Percentiles rank a stretch among this genome's conserved stretches.
These are phyloP conservation scores for Lepilemur ruficaudatus DNA, from an alignment of 2,797 vertebrate genomes.

Conservation along the genomic window DNA sequence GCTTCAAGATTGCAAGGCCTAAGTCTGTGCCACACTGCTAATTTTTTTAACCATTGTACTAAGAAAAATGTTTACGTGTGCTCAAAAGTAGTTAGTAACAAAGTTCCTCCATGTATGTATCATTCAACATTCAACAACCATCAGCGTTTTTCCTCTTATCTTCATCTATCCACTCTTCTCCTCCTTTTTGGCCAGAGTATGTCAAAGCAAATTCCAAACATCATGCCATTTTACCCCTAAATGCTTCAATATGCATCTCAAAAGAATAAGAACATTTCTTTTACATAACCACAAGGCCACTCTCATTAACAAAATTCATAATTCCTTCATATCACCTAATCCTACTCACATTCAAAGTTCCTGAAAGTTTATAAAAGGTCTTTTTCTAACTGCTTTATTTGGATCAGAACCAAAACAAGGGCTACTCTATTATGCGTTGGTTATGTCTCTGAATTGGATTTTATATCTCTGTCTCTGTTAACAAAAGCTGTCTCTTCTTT, in stretches of 20 bases:
- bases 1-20: background rate
- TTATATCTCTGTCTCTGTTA: background rate
- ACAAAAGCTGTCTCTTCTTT: background rate
- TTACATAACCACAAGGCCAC: background rate
- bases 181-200: background rate
- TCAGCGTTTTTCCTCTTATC: background rate
- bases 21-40: background rate
- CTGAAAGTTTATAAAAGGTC: background rate
- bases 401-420: background rate
- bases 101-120: background rate
- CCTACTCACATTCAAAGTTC: background rate
- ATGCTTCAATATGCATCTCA: background rate
- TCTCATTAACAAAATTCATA: background rate
- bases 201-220: conserved; percentile 8
- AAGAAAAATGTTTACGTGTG: background rate
- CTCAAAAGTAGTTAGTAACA: background rate
- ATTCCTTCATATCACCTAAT: background rate
- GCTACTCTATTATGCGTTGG: background rate
- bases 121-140: background rate
- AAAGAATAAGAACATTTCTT: background rate
- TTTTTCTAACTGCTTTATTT: conserved; percentile 5
- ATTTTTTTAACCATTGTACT: background rate
- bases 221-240: background rate
- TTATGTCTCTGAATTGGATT: background rate
- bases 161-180: background rate